Base-by-base conservation (phyloP, 2,113 vertebrate species). In the Takifugu flavidus region DNA sequence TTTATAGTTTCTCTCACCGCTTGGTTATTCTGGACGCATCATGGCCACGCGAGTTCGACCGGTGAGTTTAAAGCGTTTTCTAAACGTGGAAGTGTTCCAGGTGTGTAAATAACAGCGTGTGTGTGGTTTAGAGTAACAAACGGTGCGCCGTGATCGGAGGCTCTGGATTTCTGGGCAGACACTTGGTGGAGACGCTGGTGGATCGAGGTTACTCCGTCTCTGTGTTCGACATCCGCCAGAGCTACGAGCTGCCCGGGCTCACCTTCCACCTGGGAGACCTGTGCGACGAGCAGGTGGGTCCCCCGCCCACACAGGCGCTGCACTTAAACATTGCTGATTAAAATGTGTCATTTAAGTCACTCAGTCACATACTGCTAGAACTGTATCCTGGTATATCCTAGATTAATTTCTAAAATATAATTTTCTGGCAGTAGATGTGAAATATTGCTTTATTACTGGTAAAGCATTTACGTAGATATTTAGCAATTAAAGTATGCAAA, bases 201-300 rank as follows among this genome's bases (percentile, higher is more conserved):
- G 89, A 89, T 1, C 90, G 75, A 62, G 96, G 95, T 20, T 98
- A 96, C 29, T 2, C 51, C 0, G 95, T 99, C 6, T 93, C 92
- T 0, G 94, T 98, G n/a, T 99, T 98, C 1, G 97, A 99, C 75
- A 91, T 98, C 53, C 91, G 74, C 1, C 90, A 95, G 85, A 87
- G 89, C 1, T 94, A 93, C 42, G 86, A 95, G 29, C 86, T 88
- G 0, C 86, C 92, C 0, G 79, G 57, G 0, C 94, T 96, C 61
- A 86, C 74, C 50, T 99, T 98, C 85, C 93, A 95, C 77, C 83
- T 88, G 78, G 97, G 96, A 11, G 96, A 98, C 78, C 93, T 99
- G 25, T 99, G 97, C 42, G 84, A 89, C 82, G 92, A 90, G 11
- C 34, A 39, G 34, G 34, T 39, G 20, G 20, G 20, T 20, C 20